Evolutionary conservation across 2,113 vertebrate genomes (phyloP), one percentile per base, ranked within the genome.

Genomic region (Galemys pyrenaicus): DNA sequence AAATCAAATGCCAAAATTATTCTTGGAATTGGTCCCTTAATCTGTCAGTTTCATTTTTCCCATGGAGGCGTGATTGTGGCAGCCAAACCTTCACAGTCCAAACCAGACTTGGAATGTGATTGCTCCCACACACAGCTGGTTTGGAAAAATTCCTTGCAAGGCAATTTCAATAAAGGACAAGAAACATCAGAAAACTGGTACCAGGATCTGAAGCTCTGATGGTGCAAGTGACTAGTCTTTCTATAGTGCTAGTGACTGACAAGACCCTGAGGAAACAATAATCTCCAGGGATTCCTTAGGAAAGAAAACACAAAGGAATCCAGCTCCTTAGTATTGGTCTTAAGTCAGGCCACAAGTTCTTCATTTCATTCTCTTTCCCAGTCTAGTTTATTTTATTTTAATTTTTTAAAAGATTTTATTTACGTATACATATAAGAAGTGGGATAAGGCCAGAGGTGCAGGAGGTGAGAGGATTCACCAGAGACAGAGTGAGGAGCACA

Each of bases 1-100:
- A 83, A 78, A 88, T 87, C 2, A 3, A 71, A 65, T 67, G 67
- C 94, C 82, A 96, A 83, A 95, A 79, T 96, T 97, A 87, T 94
- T 95, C 73, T 92, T 95, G 88, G 82, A 89, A 86, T 85, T 51
- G 5, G 28, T 96, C 64, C 65, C 80, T 94, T 73, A 24, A 60
- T 87, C 68, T 94, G 70, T 82, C 51, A 35, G 75, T 86, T 95
- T 93, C 81, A 37, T 79, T 88, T 88, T 89, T 89, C 93, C 94
- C 51, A 2, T 19, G 89, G 75, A 75, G 79, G 39, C 16, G 17
- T 95, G 73, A 82, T 75, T 44, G 12, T 44, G 71, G 44, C 0
- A 0, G 41, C 81, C 71, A 89, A 85, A 74, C 9, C 78, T 90
- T 90, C 73, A 39, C 51, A 65, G 73, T 60, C 41, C 13, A 56